phyloP scores from a whole-genome alignment of 2,113 vertebrate species.

The Ceyx margarethae region DNA sequence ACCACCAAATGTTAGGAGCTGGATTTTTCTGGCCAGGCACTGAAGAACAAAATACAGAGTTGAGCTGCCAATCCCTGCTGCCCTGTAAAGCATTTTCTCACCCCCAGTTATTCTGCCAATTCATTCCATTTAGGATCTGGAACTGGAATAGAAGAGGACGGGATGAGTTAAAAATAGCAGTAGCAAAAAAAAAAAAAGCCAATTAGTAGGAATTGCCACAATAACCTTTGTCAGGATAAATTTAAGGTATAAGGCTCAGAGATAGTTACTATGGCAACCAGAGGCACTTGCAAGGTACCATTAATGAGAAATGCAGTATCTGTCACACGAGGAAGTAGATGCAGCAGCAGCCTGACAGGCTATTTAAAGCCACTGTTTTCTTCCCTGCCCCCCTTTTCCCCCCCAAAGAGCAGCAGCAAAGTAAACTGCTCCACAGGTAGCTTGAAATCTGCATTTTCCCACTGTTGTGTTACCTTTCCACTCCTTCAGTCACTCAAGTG shows the following conservation, averaged over 20 bases:
- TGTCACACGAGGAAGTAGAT: conserved; percentile 46
- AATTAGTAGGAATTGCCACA: conserved; percentile 69
- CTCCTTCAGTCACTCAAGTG: not conserved
- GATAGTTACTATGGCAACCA: conserved; percentile 69
- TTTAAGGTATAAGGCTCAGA: conserved; percentile 58
- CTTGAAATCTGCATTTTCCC: not conserved
- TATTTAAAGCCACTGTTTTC: conserved; percentile 44
- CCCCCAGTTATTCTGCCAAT: not conserved
- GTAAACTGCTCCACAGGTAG: not conserved
- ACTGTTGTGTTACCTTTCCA: not conserved
- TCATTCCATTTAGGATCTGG: conserved; percentile 9
- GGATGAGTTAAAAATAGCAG: conserved; percentile 54
- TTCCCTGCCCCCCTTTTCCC: not conserved
- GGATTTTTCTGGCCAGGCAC: not conserved
- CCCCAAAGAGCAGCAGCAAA: not conserved
- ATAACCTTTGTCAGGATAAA: conserved; percentile 71
- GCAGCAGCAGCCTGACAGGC: conserved; percentile 20
- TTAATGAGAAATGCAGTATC: conserved; percentile 68
- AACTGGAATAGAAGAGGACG: conserved; percentile 2
- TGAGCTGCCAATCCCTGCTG: not conserved
- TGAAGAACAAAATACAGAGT: not conserved
- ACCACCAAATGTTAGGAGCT: not conserved
- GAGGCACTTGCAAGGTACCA: conserved; percentile 47
- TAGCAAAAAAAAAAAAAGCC: not conserved
- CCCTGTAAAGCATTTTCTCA: not conserved